Base-by-base conservation (phyloP, 2,113 vertebrate genomes). In the Cichladusa arquata region DNA sequence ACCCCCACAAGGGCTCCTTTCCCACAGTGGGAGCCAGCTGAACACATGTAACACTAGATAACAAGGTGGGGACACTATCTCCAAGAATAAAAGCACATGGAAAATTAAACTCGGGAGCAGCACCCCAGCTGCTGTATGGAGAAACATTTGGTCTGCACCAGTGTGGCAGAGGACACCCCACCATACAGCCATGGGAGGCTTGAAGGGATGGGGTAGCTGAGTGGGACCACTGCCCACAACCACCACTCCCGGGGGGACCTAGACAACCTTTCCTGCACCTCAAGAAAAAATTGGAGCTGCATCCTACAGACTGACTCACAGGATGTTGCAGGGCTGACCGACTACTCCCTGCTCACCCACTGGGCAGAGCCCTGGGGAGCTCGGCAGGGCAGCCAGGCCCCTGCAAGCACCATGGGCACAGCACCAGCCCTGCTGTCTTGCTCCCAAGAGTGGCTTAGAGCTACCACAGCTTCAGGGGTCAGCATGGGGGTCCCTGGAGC, bases 241-340 rank as follows among this genome's bases (percentile, higher is more conserved):
- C 61, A 70, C 69, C 1, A 2, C 45, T 64, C 12, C 58, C 11
- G 4, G 29, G 34, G 19, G 6, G 34, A 81, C 11, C 8, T 54
- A 60, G 79, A 47, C 0, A 4, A 64, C 25, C 17, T 33, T 77
- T 54, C 50, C 70, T 14, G 40, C 7, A 3, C 24, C 79, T 60
- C 48, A 56, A 36, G 38, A 42, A 14, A 62, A 71, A 47, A 14
- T 48, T 28, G 23, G 5, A 38, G 31, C 48, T 34, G 61, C 38
- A 51, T 45, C 28, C 56, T 15, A 31, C 36, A 57, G 31, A n/a
- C 26, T 0, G 0, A 44, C 11, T 24, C 1, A 0, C 0, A 0
- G 2, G 2, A 25, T 28, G 8, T 3, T 1, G 1, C 1, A 4
- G 44, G 40, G 18, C 45, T 85, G 4, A 4, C 47, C 79, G 34